Evolutionary conservation across 2,113 vertebrate genomes (phyloP).

Genomic region (Alethe castanea): DNA sequence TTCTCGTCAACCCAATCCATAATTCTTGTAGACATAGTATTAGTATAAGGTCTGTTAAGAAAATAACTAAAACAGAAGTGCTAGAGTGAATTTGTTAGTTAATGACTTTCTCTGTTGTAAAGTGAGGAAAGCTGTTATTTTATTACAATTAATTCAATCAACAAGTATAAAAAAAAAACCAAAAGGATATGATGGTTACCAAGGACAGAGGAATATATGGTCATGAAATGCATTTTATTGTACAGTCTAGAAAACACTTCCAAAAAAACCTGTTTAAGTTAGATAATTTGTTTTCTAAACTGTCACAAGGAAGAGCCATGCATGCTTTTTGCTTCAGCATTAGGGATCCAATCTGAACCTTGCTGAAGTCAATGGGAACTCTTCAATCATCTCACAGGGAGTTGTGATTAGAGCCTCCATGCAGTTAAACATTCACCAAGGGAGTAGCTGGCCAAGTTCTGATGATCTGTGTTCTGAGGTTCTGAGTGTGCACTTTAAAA

Average conservation of each 20-base stretch:
- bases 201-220: not conserved
- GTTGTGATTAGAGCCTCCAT: not conserved
- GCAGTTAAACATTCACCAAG: not conserved
- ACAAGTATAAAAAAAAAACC: not conserved
- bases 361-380: not conserved
- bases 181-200: not conserved
- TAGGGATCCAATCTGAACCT: not conserved
- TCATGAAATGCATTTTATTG: not conserved
- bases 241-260: not conserved
- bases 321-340: not conserved
- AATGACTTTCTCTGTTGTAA: not conserved
- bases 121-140: not conserved
- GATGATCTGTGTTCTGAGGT: not conserved
- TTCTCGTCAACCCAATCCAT: not conserved
- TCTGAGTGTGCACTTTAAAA: not conserved
- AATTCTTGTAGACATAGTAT: not conserved
- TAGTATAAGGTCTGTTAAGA: not conserved
- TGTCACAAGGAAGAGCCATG: not conserved
- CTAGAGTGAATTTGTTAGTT: not conserved
- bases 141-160: not conserved
- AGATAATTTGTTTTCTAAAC: not conserved
- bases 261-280: not conserved
- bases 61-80: not conserved
- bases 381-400: not conserved
- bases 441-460: not conserved